phyloP scores from a whole-genome alignment of 1,140 invertebrate species.

The Apocrypta bakeri region DNA sequence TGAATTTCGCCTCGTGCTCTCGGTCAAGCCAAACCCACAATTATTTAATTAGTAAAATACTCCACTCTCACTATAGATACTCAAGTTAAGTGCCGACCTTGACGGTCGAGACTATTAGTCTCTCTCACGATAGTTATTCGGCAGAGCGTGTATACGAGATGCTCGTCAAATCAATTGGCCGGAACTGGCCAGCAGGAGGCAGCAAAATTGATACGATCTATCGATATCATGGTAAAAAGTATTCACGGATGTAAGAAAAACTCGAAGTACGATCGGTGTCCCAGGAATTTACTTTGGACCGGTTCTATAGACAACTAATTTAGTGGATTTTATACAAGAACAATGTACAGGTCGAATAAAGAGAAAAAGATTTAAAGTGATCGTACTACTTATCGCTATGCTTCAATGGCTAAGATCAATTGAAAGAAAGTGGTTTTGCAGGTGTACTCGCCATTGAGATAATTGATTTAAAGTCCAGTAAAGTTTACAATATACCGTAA shows the following conservation, averaged over 20 bases:
- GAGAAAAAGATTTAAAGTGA: no score
- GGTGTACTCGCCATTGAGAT: no score
- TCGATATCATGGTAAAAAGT: conserved; percentile 8
- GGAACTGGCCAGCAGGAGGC: neutral
- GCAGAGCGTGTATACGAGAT: neutral
- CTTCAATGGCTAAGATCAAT: no score
- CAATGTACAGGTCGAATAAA: no score
- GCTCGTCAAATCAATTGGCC: conserved; percentile 23
- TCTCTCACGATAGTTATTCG: neutral
- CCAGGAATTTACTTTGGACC: neutral
- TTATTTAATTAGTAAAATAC: conserved; percentile 19
- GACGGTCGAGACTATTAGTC: neutral
- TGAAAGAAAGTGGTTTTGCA: no score
- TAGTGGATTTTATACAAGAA: no score
- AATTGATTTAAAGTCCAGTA: no score
- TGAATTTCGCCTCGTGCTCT: neutral
- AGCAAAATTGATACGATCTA: conserved; percentile 10
- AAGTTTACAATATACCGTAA: no score
- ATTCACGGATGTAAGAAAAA: neutral
- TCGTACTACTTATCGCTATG: no score
- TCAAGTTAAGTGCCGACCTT: conserved; percentile 3
- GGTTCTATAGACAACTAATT: no score
- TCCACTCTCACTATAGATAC: neutral
- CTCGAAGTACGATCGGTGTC: neutral
- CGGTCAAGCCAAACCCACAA: neutral